phyloP scores from a whole-genome alignment of 2,797 vertebrate species.

The Crotalus adamanteus region DNA sequence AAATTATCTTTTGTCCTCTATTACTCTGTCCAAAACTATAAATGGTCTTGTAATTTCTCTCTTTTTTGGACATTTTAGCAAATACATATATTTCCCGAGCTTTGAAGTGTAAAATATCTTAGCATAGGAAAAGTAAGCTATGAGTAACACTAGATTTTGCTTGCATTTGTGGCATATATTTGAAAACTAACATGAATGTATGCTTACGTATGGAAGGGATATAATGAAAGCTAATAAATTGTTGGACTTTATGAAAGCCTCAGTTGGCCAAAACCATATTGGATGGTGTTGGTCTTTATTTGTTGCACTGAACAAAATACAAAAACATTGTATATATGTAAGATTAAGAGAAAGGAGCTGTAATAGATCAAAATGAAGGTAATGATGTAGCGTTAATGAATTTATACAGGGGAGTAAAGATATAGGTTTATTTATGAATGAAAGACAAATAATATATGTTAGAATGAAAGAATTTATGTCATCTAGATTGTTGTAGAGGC shows the following conservation, averaged over 20 bases:
- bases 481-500: background rate
- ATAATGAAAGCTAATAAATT: background rate
- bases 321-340: background rate
- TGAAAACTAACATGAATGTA: background rate
- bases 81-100: background rate
- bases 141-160: background rate
- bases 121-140: background rate
- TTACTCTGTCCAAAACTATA: too few species aligned
- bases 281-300: background rate
- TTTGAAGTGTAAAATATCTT: too few species aligned
- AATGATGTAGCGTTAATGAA: background rate
- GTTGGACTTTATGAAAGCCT: background rate
- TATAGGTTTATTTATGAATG: background rate
- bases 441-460: background rate
- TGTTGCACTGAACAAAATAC: background rate
- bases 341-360: background rate
- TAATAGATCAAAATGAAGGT: background rate
- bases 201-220: background rate
- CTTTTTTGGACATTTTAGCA: background rate
- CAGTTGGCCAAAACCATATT: background rate
- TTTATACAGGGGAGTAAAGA: background rate
- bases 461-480: background rate
- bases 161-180: background rate
- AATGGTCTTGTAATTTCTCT: too few species aligned
- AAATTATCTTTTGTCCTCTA: too few species aligned